A percentile compares a stretch with the other conserved stretches of the same genome.
Conservation (phyloP, 2,888 invertebrate genomes). For the Caenorhabditis virilis region DNA sequence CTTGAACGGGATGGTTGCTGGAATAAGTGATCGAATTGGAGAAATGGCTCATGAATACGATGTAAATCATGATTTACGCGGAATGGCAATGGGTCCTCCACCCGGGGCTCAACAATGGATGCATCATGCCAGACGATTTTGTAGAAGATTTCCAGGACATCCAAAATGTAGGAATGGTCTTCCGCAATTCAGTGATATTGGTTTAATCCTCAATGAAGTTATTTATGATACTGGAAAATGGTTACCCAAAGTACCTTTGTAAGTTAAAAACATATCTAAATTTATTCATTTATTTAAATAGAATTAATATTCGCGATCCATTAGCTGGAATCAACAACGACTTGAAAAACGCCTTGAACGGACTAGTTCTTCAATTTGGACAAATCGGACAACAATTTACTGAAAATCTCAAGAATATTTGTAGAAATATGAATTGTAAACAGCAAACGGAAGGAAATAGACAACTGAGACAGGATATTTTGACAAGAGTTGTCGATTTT, state of each 20-base stretch:
- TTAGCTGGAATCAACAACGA: conserved; percentile 28
- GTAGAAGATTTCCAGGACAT: conserved; percentile 45
- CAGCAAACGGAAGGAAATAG: conserved; percentile 29
- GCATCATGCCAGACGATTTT: conserved; percentile 41
- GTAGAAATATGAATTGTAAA: conserved; percentile 24
- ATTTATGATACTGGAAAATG: conserved; percentile 34
- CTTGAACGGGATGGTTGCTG: conserved; percentile 21
- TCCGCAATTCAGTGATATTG: conserved; percentile 37
- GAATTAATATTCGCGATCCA: conserved; percentile 44
- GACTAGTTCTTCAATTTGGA: conserved; percentile 23
- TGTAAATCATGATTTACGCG: conserved; percentile 25
- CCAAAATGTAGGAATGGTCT: conserved; percentile 45
- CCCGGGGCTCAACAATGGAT: conserved; percentile 37
- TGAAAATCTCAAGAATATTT: conserved; percentile 19
- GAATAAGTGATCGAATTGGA: conserved; percentile 16
- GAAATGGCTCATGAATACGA: conserved; percentile 22
- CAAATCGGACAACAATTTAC: conserved; percentile 28
- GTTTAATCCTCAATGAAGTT: conserved; percentile 31
- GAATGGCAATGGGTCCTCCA: conserved; percentile 27
- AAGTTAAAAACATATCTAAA: not conserved
- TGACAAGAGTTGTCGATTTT: conserved; percentile 18
- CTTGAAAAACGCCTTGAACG: conserved; percentile 21
- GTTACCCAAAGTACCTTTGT: conserved; percentile 40
- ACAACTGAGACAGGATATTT: conserved; percentile 28
- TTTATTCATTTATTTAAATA: not conserved